A percentile compares a stretch with the other conserved stretches of the same genome.
Conservation (phyloP, 2,888 invertebrate species). For the Tenodera sinensis region DNA sequence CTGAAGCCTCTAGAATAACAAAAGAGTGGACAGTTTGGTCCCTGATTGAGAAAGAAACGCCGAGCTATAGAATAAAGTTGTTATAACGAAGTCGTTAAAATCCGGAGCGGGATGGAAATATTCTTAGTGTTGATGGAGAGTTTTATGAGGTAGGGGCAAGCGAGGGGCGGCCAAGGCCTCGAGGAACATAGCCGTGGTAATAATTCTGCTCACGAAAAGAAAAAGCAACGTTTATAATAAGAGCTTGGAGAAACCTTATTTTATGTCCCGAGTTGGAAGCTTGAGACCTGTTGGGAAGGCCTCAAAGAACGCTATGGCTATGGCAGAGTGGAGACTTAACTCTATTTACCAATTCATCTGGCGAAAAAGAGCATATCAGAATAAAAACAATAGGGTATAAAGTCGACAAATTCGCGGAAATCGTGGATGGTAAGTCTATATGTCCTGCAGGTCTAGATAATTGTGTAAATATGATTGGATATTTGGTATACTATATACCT, state of each 20-base stretch:
- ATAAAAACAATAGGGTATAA: too few species aligned
- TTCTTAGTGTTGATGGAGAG: background rate
- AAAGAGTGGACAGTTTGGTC: background rate
- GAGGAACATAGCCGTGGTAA: background rate
- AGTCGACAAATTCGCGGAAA: too few species aligned
- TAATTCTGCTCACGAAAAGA: background rate
- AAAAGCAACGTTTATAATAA: background rate
- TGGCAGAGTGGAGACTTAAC: background rate
- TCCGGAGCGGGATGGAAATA: background rate
- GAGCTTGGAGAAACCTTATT: background rate
- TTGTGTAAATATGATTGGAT: too few species aligned
- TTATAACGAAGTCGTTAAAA: conserved; percentile 2
- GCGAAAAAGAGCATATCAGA: too few species aligned
- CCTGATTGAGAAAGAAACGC: background rate
- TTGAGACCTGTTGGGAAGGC: background rate
- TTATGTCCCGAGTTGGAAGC: background rate
- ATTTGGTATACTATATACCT: too few species aligned
- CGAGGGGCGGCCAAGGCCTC: background rate
- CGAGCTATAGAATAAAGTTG: background rate
- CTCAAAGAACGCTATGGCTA: background rate
- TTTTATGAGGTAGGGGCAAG: background rate
- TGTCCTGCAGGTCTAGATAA: too few species aligned
- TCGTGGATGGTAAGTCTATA: too few species aligned
- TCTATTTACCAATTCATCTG: too few species aligned
- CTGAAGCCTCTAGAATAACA: too few species aligned